These are phyloP conservation scores for Pelodytes ibericus DNA, from an alignment of 2,797 vertebrate species.

Conservation along the genomic window DNA sequence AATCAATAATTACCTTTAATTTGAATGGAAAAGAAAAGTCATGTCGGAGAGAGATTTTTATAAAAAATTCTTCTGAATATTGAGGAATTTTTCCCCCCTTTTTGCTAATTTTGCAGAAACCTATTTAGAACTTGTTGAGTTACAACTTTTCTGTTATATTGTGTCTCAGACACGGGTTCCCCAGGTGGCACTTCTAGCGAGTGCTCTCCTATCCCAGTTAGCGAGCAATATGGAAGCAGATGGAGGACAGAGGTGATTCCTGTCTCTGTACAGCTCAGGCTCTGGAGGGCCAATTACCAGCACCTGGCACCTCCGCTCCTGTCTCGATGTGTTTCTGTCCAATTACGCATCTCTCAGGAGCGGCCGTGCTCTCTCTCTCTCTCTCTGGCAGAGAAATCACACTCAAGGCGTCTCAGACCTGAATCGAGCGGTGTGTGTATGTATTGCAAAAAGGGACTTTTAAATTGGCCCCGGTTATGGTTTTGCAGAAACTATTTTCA, in stretches of 20 bases:
- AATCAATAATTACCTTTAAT: too few relatives aligned
- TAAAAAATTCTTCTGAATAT: too few relatives aligned
- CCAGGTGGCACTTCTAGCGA: background rate
- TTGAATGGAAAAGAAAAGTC: too few relatives aligned
- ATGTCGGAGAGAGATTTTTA: too few relatives aligned
- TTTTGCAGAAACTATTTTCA: too few relatives aligned
- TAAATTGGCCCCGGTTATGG: too few relatives aligned
- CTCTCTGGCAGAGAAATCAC: background rate
- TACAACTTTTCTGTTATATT: too few relatives aligned
- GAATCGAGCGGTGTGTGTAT: background rate
- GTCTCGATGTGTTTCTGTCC: slow-evolving; percentile 29
- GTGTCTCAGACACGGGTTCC: too few relatives aligned
- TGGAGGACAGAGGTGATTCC: background rate
- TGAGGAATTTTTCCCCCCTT: too few relatives aligned
- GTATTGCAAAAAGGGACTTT: background rate
- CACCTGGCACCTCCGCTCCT: background rate
- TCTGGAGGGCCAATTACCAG: slow-evolving; percentile 37
- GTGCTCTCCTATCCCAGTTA: background rate
- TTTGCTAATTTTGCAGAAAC: too few relatives aligned
- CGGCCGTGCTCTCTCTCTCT: slow-evolving; percentile 7
- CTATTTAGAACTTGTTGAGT: too few relatives aligned
- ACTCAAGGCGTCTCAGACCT: background rate
- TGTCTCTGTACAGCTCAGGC: background rate
- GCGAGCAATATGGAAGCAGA: slow-evolving; percentile 16
- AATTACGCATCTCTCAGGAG: slow-evolving; percentile 33